Conservation (phyloP, 1,140 invertebrate genomes). For the fruit fly (Drosophila melanogaster) region Release_6_plus_ISO1_MT NC_004354.4:17125501-17126000, state of each 20-base stretch:
- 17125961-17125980: constrained; percentile 21
- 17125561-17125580: constrained; percentile 12
- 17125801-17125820: constrained; percentile 4
- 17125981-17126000: constrained; percentile 84
- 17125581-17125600: constrained; percentile 13
- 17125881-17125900: constrained; percentile 21
- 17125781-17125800: constrained; percentile 12
- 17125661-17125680: background rate
- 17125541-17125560: constrained; percentile 34
- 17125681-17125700: too few species aligned
- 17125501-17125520: constrained; percentile 42
- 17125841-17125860: constrained; percentile 11
- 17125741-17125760: too few species aligned
- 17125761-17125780: background rate
- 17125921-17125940: constrained; percentile 5
- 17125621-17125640: too few species aligned
- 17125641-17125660: background rate
- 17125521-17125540: constrained; percentile 29
- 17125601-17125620: background rate
- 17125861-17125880: constrained; percentile 16
- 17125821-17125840: constrained; percentile 7
- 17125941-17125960: background rate
- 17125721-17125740: background rate
- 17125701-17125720: background rate
- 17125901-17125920: constrained; percentile 21